Evolutionary conservation across 2,797 vertebrate genomes (phyloP).

Genomic region (Melopsittacus undulatus): DNA sequence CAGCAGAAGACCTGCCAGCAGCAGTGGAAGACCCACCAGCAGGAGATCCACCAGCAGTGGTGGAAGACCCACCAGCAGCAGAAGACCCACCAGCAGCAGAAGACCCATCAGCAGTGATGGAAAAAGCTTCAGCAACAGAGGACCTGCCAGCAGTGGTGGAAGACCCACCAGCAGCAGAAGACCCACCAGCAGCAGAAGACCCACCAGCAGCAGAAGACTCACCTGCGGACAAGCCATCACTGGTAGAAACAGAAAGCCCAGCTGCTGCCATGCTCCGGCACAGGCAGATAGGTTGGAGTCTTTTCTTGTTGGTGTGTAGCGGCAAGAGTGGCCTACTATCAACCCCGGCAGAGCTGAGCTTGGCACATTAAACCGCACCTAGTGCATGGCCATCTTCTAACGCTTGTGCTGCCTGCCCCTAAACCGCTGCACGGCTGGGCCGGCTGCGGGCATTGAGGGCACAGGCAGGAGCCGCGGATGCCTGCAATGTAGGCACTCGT

Average conservation of each 20-base stretch:
- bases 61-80: neutral
- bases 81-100: neutral
- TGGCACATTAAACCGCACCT: slow-evolving; percentile 40
- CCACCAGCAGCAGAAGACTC: neutral
- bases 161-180: neutral
- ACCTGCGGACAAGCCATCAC: neutral
- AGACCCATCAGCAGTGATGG: neutral
- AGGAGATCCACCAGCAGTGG: neutral
- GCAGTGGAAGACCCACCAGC: neutral
- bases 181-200: neutral
- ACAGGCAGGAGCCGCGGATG: neutral
- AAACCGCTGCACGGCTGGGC: slow-evolving; percentile 10
- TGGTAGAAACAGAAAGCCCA: neutral
- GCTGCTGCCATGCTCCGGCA: rapidly evolving
- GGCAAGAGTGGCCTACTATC: neutral
- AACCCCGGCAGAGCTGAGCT: neutral
- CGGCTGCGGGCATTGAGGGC: neutral
- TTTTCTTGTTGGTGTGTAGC: slow-evolving; percentile 46
- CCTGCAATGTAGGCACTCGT: rapidly evolving
- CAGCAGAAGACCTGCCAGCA: neutral
- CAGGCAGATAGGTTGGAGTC: slow-evolving; percentile 59
- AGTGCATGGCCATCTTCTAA: slow-evolving; percentile 62
- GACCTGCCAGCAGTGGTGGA: rapidly evolving
- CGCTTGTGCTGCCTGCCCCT: slow-evolving; percentile 24
- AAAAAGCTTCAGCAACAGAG: neutral